Evolutionary conservation across 1,140 invertebrate genomes (phyloP), one percentile per base, ranked within the genome.

Genomic region (Oscheius sp.): DNA sequence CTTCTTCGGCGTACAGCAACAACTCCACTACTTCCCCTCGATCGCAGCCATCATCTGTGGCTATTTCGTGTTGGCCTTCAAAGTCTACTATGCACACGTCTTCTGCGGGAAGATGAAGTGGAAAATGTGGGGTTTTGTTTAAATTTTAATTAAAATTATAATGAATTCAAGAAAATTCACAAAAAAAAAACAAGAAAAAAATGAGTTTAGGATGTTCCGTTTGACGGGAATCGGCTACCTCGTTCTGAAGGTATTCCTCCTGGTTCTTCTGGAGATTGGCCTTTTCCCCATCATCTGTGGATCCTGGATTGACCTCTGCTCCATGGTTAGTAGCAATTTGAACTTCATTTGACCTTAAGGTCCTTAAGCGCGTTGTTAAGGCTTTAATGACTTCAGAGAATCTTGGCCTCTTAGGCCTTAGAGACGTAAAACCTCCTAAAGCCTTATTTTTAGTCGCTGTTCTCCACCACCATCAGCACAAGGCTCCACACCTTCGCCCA

Each of bases 301-400:
- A 18, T 98, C 95, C 93, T 99, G 96, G 95, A 86, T 99, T 34
- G 96, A 99, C 83, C 92, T 99, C 72, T 99, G 96, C 82, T 97
- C 95, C 0, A 86, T 99, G 76, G 87, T 88, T 80, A 79, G 65
- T 32, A 13, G 15, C 10, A n/a, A n/a, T n/a, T 63, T 13, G 29
- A 1, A 32, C 1, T 10, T 42, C 31, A 63, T 36, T 63, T 63
- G 15, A 29, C 35, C 31, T n/a, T n/a, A n/a, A n/a, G n/a, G n/a
- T n/a, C n/a, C n/a, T n/a, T n/a, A n/a, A n/a, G n/a, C n/a, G n/a
- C n/a, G n/a, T n/a, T n/a, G n/a, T n/a, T n/a, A n/a, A n/a, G n/a
- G n/a, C n/a, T n/a, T n/a, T n/a, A n/a, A n/a, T n/a, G n/a, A n/a
- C n/a, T n/a, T n/a, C n/a, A n/a, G n/a, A n/a, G n/a, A n/a, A n/a